Base-by-base conservation (phyloP, 2,113 vertebrate genomes). In the Sinocyclocheilus anophthalmus region DNA sequence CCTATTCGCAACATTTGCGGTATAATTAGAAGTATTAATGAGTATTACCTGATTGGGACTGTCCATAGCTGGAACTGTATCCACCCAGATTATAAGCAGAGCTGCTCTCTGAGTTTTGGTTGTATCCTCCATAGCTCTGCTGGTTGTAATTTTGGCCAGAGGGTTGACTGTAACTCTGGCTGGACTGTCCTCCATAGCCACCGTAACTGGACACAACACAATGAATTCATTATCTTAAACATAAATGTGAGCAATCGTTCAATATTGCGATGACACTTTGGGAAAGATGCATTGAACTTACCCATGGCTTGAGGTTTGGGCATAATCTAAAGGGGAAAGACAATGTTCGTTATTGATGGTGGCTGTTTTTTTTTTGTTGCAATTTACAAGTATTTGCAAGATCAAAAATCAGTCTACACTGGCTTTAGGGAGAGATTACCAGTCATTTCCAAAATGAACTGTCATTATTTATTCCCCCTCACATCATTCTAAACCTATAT, bases 151-250 rank as follows among this genome's bases (percentile, higher is more conserved):
- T 92, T 75, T 96, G 96, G 20, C 45, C 93, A 57, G 95, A 87
- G 33, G 96, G 94, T 90, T 96, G 96, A 63, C 93, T 93, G 33
- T 96, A 96, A 86, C 95, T 93, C 88, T 96, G 96, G n/a, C 92
- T 92, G 1, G 93, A 94, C 33, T 96, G 95, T 0, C 95, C 92
- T 16, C 96, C 95, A 84, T 97, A 97, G 0, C 95, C 94, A 61
- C 96, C 95, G 37, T 96, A 97, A 65, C 96, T 97, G 90, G 83
- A 9, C 3, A 53, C 1, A 87, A 26, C 26, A 57, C 8, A 57
- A 39, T 33, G 0, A 2, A 76, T 18, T 30, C 1, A 14, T 37
- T 39, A 4, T 85, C 39, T 72, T 30, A 24, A 39, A 65, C 11
- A 78, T 26, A 16, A 30, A 7, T 20, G 24, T 24, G 18, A 12